Evolutionary conservation across 2,113 vertebrate species (phyloP), one percentile per base, ranked within the genome.

Genomic region (Camelus bactrianus): DNA sequence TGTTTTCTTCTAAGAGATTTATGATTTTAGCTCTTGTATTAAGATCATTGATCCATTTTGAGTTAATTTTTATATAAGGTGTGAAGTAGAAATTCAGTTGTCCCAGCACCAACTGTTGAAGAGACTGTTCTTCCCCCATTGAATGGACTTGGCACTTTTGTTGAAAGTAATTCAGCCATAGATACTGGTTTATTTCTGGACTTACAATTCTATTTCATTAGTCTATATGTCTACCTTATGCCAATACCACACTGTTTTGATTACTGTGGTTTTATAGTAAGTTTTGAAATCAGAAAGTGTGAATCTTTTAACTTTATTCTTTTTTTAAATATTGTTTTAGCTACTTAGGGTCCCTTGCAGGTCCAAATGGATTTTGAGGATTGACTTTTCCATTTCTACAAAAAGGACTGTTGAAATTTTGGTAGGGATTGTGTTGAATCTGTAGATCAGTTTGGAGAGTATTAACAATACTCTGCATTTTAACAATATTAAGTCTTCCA

Each of bases 241-340:
- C 35, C 30, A 87, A 17, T 50, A 48, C 20, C 42, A n/a, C 28
- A 65, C 50, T 52, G 30, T 89, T 62, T 93, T 60, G 89, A 81
- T 81, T 58, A 70, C 76, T 60, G 3, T 70, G 60, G n/a, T 75
- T 76, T 73, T 85, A 6, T 46, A 65, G 28, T 93, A 26, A 75
- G 20, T 93, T 93, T 62, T 85, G 15, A 85, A 85, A 56, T 85
- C 35, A 10, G 35, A 20, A 85, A 67, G 50, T 60, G 10, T n/a
- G 60, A 93, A 56, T 77, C 20, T 7, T 93, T 93, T 42, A 85
- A 67, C 48, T 85, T 65, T 85, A n/a, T 76, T 84, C 35, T 93
- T 76, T 76, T 60, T 75, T 64, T 48, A 67, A 93, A 35, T 42
- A 56, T 85, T 85, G 20, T 93, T 72, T 56, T 56, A 77, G 35